Conservation (phyloP, 1,140 invertebrate species). For the Pissodes strobi region DNA sequence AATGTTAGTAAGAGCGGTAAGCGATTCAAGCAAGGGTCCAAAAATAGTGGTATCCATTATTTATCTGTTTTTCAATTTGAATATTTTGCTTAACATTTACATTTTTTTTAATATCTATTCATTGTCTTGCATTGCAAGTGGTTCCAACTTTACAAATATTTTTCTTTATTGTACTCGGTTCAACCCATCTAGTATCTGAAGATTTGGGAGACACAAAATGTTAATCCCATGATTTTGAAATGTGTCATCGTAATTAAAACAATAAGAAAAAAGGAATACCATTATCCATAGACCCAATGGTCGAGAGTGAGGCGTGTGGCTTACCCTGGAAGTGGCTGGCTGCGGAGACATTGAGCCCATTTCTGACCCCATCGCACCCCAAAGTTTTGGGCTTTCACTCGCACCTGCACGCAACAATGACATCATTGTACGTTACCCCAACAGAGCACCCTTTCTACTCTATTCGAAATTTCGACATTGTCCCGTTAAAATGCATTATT, state of each 20-base stretch:
- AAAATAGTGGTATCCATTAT: background rate
- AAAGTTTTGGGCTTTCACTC: constrained; percentile 59
- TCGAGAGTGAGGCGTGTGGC: constrained; percentile 53
- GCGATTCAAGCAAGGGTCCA: constrained; percentile 6
- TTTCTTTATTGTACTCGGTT: too few species aligned
- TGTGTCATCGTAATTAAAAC: background rate
- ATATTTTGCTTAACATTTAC: too few species aligned
- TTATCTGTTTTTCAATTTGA: too few species aligned
- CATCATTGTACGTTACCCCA: constrained; percentile 56
- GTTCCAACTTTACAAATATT: too few species aligned
- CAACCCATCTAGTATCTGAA: too few species aligned
- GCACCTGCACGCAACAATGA: constrained; percentile 57
- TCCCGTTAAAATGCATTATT: too few species aligned
- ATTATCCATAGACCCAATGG: constrained; percentile 8
- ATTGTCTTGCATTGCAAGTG: too few species aligned
- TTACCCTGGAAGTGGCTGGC: constrained; percentile 65
- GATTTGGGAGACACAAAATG: too few species aligned
- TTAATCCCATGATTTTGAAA: too few species aligned
- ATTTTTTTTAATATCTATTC: too few species aligned
- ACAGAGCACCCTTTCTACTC: constrained; percentile 45
- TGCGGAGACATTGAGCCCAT: constrained; percentile 59
- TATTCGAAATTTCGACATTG: too few species aligned
- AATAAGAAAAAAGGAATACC: constrained; percentile 6
- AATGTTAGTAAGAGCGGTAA: constrained; percentile 7
- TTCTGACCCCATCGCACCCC: constrained; percentile 58